A percentile compares a stretch with the other conserved stretches of the same genome.
Conservation (phyloP, 1,140 invertebrate species). For the Lepidurus packardi region DNA sequence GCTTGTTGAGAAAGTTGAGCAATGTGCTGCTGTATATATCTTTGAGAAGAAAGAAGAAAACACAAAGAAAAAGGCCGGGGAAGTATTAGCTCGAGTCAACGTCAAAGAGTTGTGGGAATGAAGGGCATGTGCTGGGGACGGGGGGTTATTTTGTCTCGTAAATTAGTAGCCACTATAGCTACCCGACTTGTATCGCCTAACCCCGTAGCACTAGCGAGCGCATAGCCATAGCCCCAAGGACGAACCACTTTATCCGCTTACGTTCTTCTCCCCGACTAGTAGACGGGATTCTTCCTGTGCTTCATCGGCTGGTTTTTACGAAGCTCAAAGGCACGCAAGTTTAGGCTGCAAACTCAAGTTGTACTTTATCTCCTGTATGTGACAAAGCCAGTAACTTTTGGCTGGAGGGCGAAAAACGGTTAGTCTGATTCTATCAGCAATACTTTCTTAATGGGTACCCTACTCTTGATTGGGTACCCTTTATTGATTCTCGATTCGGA, state of each 20-base stretch:
- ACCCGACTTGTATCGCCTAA: background rate
- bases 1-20: background rate
- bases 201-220: background rate
- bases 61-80: background rate
- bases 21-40: background rate
- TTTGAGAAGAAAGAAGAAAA: background rate
- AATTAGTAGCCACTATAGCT: background rate
- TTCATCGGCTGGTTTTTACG: background rate
- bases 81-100: background rate
- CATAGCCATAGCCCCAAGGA: background rate
- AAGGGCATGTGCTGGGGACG: background rate
- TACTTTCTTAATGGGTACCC: background rate
- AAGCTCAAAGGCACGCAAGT: background rate
- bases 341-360: background rate
- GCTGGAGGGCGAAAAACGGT: background rate
- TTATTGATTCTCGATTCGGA: too few relatives aligned
- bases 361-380: background rate
- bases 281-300: background rate
- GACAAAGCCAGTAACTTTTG: constrained; percentile 8
- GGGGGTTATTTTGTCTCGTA: background rate
- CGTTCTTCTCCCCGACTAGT: too few relatives aligned
- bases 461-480: too few relatives aligned
- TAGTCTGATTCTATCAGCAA: constrained; percentile 18
- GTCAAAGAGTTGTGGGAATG: background rate
- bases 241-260: background rate